Evolutionary conservation across 1,140 invertebrate genomes (phyloP).

Genomic region (Drosophila pseudoobscura): DNA sequence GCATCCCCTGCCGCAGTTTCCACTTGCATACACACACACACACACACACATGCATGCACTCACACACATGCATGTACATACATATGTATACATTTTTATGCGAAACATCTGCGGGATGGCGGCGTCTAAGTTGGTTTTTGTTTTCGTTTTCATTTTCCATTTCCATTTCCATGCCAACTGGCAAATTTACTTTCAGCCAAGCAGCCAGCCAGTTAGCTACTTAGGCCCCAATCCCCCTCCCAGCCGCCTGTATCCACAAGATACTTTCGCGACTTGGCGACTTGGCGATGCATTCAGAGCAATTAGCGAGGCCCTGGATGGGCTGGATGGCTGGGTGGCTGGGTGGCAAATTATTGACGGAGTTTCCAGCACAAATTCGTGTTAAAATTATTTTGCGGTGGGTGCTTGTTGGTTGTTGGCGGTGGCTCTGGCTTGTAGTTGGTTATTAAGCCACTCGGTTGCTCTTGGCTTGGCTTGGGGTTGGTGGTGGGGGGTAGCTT

Average conservation of each 20-base stretch:
- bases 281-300: slow-evolving; percentile 21
- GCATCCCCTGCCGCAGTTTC: slow-evolving; percentile 35
- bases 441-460: slow-evolving; percentile 18
- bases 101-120: slow-evolving; percentile 48
- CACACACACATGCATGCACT: no score
- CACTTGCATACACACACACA: no score
- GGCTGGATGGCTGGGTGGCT: neutral
- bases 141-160: slow-evolving; percentile 39
- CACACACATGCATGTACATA: no score
- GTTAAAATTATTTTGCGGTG: slow-evolving; percentile 27
- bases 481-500: no score
- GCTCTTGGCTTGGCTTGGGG: neutral
- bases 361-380: slow-evolving; percentile 24
- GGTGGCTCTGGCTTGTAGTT: no score
- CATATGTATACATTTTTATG: slow-evolving; percentile 17
- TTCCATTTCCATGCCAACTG: slow-evolving; percentile 32
- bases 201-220: slow-evolving; percentile 13
- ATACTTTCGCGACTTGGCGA: slow-evolving; percentile 11
- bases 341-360: slow-evolving; percentile 22
- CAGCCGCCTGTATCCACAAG: neutral
- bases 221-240: slow-evolving; percentile 14
- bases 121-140: slow-evolving; percentile 8
- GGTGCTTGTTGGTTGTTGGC: neutral
- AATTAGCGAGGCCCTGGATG: slow-evolving; percentile 12
- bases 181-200: slow-evolving; percentile 27